Evolutionary conservation across 2,113 vertebrate genomes (phyloP), one percentile per base, ranked within the genome.

Genomic region (Mormoops blainvillei): DNA sequence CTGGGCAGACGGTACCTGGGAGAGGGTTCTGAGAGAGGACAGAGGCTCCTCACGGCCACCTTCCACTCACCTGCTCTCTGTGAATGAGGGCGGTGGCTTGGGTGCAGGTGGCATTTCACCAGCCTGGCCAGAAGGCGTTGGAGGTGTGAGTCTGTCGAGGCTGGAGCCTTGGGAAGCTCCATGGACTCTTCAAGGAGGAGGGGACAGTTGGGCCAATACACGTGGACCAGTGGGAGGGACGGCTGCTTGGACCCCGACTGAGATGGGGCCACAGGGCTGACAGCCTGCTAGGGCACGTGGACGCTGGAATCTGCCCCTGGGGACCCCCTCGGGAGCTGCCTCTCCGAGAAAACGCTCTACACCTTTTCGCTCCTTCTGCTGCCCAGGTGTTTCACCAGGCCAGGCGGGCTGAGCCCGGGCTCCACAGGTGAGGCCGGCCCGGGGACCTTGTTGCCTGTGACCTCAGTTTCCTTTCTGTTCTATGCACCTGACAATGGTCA

Each of bases 121-220:
- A 89, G 83, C 14, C 52, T 7, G 48, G 38, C 28, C 26, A 33
- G 70, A 48, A 58, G 63, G 54, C 38, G 20, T 18, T 7, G 24
- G 38, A 65, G 31, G 7, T 0, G 0, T 1, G 2, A 11, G 45
- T 28, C 78, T 15, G 0, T 0, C 3, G 61, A 38, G 43, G 36
- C 10, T 8, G 26, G 11, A 31, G 11, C 9, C 31, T 20, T 12
- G 52, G 81, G 68, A 24, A 28, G 19, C 41, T 50, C 2, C 4
- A 7, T 31, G 71, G 13, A 9, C 50, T 24, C 45, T 36, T 8
- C 0, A 4, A 43, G 26, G 28, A 48, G 50, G 92, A 41, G 38
- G 56, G n/a, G 52, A 19, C 18, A 0, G 1, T 2, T 22, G 48
- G 91, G 48, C 3, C 61, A 4, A 63, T 14, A 33, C 7, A 45